These are phyloP conservation scores for Archaeoteleia sp. DNA, from an alignment of 2,888 invertebrate species.

Conservation along the genomic window DNA sequence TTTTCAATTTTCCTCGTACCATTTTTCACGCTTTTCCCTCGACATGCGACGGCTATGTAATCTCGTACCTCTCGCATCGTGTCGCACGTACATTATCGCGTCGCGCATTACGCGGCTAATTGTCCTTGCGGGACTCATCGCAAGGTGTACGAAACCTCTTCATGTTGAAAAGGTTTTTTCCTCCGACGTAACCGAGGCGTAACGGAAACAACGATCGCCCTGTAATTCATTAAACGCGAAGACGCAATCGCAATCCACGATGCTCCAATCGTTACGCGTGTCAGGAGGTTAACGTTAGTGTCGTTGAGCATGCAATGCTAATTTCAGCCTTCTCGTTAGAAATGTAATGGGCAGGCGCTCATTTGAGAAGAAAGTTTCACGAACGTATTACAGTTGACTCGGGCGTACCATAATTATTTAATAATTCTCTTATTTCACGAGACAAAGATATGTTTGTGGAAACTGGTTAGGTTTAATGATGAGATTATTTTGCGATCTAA, in stretches of 20 bases:
- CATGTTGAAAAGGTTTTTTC: too few relatives aligned
- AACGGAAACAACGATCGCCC: conserved; percentile 26
- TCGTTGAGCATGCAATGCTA: conserved; percentile 37
- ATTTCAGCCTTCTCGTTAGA: conserved; percentile 15
- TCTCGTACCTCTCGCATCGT: neutral
- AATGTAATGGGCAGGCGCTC: conserved; percentile 25
- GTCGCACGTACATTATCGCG: neutral
- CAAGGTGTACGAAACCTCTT: too few relatives aligned
- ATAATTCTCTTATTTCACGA: conserved; percentile 34
- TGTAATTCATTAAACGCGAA: conserved; percentile 38
- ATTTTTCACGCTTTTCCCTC: conserved; percentile 37
- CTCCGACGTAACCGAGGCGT: too few relatives aligned
- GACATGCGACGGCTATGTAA: neutral
- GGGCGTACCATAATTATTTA: conserved; percentile 22
- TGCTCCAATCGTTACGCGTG: conserved; percentile 34
- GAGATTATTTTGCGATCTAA: conserved; percentile 26
- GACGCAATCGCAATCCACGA: conserved; percentile 35
- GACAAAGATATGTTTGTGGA: conserved; percentile 37
- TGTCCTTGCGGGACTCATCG: conserved; percentile 22
- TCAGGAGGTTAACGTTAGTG: conserved; percentile 31
- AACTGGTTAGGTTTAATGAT: conserved; percentile 13
- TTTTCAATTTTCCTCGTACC: conserved; percentile 52
- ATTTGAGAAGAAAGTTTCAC: conserved; percentile 33
- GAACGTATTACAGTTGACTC: conserved; percentile 37
- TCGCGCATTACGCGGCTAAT: conserved; percentile 43